Conservation (phyloP, 1,140 invertebrate genomes). For the Capitella teleta region DNA sequence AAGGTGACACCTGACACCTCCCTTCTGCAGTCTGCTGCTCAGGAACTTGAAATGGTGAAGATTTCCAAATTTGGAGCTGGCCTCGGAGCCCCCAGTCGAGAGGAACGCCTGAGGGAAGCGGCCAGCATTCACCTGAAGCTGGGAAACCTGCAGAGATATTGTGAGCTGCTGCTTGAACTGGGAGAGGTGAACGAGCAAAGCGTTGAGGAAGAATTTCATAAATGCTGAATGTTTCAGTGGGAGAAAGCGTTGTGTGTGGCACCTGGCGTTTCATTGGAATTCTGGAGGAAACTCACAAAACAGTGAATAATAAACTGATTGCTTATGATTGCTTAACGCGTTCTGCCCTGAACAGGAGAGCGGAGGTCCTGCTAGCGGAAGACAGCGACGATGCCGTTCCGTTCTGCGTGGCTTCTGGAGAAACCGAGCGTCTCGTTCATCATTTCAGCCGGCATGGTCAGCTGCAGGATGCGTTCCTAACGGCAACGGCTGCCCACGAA, state of each 20-base stretch:
- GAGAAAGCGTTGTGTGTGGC: conserved; percentile 42
- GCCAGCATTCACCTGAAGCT: conserved; percentile 35
- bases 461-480: conserved; percentile 26
- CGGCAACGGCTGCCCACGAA: conserved; percentile 29
- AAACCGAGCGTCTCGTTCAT: conserved; percentile 26
- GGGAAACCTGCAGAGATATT: conserved; percentile 44
- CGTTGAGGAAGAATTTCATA: background rate
- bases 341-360: too few species aligned
- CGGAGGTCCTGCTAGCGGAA: conserved; percentile 27
- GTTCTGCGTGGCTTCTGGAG: conserved; percentile 31
- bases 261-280: conserved; percentile 43
- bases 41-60: conserved; percentile 38
- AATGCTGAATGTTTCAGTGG: conserved; percentile 29
- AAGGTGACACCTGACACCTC: too few species aligned
- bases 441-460: conserved; percentile 29
- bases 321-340: too few species aligned
- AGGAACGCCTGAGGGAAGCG: conserved; percentile 30
- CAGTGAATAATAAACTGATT: too few species aligned
- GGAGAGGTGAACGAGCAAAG: conserved; percentile 27
- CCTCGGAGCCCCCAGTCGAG: conserved; percentile 26
- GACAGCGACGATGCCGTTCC: conserved; percentile 31
- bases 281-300: conserved; percentile 40
- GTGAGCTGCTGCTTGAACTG: conserved; percentile 42
- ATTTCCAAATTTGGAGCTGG: conserved; percentile 30
- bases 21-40: conserved; percentile 35